Evolutionary conservation across 1,140 invertebrate genomes (phyloP).

Genomic region (Pararge aegeria): DNA sequence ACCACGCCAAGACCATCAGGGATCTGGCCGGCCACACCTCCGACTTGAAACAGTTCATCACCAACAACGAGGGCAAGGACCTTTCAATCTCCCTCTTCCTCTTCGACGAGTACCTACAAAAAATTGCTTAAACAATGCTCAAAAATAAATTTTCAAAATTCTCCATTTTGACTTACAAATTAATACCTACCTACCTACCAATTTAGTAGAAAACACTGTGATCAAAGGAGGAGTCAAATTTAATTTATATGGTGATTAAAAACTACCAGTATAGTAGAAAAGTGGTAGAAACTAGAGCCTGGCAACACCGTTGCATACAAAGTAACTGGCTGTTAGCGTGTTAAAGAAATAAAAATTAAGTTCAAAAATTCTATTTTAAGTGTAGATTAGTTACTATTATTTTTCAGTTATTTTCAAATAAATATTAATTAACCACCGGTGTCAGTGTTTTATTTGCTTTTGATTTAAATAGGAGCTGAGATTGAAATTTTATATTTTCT

Average conservation of each 20-base stretch:
- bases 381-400: slow-evolving; percentile 21
- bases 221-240: not conserved
- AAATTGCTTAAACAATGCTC: slow-evolving; percentile 56
- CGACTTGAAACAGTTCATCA: slow-evolving; percentile 85
- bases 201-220: slow-evolving; percentile 11
- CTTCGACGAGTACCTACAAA: slow-evolving; percentile 89
- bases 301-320: slow-evolving; percentile 30
- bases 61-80: slow-evolving; percentile 80
- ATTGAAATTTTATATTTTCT: too few relatives aligned
- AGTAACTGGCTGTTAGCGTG: slow-evolving; percentile 38
- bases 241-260: not conserved
- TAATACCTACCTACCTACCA: slow-evolving; percentile 5
- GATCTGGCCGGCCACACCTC: slow-evolving; percentile 85
- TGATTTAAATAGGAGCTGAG: not conserved
- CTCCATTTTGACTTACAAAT: not conserved
- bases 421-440: slow-evolving; percentile 25
- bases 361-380: slow-evolving; percentile 29
- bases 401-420: slow-evolving; percentile 37
- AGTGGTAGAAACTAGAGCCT: not conserved
- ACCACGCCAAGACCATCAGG: slow-evolving; percentile 84
- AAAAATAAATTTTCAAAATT: not conserved
- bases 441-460: slow-evolving; percentile 24
- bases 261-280: slow-evolving; percentile 21
- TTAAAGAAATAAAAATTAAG: slow-evolving; percentile 31
- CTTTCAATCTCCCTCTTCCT: slow-evolving; percentile 84